phyloP scores from a whole-genome alignment of 2,888 invertebrate species.

The Rhingia campestris region DNA sequence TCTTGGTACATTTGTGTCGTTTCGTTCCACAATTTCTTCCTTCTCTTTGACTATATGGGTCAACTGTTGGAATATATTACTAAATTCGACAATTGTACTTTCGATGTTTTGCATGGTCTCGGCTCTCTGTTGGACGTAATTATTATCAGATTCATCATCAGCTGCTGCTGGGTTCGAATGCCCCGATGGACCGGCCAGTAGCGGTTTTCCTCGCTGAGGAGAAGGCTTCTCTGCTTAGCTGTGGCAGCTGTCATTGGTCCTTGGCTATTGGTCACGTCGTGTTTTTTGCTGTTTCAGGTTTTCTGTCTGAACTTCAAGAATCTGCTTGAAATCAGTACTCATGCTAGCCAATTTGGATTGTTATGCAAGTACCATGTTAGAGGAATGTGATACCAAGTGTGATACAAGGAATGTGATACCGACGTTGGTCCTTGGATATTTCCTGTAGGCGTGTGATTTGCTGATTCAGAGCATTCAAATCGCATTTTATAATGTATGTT shows the following conservation, averaged over 20 bases:
- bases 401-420: too few species aligned
- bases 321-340: slow-evolving; percentile 98
- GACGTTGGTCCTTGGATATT: slow-evolving; percentile 89
- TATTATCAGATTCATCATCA: slow-evolving; percentile 92
- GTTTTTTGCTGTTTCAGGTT: slow-evolving; percentile 97
- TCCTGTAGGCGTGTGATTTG: slow-evolving; percentile 97
- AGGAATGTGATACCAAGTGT: slow-evolving; percentile 94
- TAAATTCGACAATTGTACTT: slow-evolving; percentile 98
- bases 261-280: slow-evolving; percentile 92
- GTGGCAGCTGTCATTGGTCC: slow-evolving; percentile 86
- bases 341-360: slow-evolving; percentile 97
- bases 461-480: slow-evolving; percentile 96
- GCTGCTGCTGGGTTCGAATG: slow-evolving; percentile 84
- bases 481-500: slow-evolving; percentile 98
- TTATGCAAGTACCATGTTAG: slow-evolving; percentile 94
- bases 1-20: slow-evolving; percentile 98
- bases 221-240: slow-evolving; percentile 81
- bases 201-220: slow-evolving; percentile 84
- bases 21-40: slow-evolving; percentile 98
- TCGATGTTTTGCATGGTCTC: slow-evolving; percentile 99
- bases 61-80: slow-evolving; percentile 98
- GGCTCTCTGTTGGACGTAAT: slow-evolving; percentile 95
- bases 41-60: slow-evolving; percentile 93
- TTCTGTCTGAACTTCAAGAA: slow-evolving; percentile 98
- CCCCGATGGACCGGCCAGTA: slow-evolving; percentile 82